These are phyloP conservation scores for Leptopilina syphax DNA, from an alignment of 2,888 invertebrate genomes.

Conservation along the genomic window DNA sequence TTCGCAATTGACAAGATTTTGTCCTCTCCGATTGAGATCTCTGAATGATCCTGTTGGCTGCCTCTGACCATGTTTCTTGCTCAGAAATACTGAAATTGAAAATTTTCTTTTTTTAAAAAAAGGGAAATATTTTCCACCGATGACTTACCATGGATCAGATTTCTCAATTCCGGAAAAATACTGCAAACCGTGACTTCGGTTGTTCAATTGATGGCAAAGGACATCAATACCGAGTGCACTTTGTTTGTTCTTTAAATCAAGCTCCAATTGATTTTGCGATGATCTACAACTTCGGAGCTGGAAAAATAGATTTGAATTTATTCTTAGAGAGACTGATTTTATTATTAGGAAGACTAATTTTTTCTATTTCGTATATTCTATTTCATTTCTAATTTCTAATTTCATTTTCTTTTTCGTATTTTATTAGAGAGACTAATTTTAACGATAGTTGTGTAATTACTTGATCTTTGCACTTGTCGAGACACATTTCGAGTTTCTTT, in stretches of 20 bases:
- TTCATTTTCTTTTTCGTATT: too few species aligned
- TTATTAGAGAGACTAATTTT: too few species aligned
- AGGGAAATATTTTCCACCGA: background rate
- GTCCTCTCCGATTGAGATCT: slow-evolving; percentile 90
- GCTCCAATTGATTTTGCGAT: slow-evolving; percentile 91
- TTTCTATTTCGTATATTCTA: too few species aligned
- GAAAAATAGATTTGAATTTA: background rate
- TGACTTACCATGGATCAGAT: slow-evolving; percentile 85
- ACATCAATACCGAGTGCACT: slow-evolving; percentile 90
- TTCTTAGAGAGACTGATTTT: too few species aligned
- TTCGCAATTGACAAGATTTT: slow-evolving; percentile 87
- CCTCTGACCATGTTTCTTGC: slow-evolving; percentile 89
- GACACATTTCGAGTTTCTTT: slow-evolving; percentile 85
- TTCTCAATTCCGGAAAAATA: slow-evolving; percentile 93
- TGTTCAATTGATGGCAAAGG: slow-evolving; percentile 91
- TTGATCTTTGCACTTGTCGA: slow-evolving; percentile 83
- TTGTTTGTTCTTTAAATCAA: slow-evolving; percentile 93
- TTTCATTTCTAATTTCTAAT: too few species aligned
- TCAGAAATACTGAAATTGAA: slow-evolving; percentile 83
- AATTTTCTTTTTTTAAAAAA: background rate
- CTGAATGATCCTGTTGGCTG: slow-evolving; percentile 86
- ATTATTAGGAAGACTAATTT: too few species aligned
- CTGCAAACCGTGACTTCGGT: slow-evolving; percentile 87
- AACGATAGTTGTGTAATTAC: slow-evolving; percentile 63
- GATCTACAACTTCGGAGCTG: slow-evolving; percentile 86